phyloP scores from a whole-genome alignment of 2,113 vertebrate species.

The Chionomys nivalis region DNA sequence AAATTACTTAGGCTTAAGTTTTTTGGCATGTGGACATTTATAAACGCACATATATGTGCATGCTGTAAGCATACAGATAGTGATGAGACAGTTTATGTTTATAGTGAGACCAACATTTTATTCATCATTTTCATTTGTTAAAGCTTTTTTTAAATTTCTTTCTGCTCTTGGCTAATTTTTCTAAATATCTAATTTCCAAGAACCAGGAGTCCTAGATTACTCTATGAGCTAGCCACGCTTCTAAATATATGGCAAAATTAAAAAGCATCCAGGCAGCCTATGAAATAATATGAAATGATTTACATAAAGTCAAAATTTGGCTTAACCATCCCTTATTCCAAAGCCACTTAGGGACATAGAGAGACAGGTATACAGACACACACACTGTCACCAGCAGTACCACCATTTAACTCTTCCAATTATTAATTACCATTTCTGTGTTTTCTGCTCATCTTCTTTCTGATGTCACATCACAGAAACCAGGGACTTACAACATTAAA shows the following conservation, averaged over 20 bases:
- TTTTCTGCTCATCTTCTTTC: background rate
- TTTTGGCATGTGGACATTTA: background rate
- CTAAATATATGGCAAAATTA: background rate
- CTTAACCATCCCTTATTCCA: background rate
- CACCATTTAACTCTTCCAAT: background rate
- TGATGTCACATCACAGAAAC: background rate
- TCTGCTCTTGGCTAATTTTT: background rate
- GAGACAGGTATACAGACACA: background rate
- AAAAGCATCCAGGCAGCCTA: background rate
- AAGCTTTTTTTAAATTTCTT: background rate
- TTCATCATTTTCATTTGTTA: background rate
- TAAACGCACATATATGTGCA: background rate
- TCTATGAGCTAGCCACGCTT: background rate
- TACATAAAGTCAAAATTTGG: background rate
- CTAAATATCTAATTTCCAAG: constrained; percentile 18
- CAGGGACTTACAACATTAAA: background rate
- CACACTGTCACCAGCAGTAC: background rate
- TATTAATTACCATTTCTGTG: background rate
- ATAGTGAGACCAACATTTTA: background rate
- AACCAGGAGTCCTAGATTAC: background rate
- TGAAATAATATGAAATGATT: background rate
- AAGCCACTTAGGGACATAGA: background rate
- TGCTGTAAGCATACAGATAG: rapidly evolving
- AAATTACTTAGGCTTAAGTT: background rate
- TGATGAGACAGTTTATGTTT: background rate